Conservation (phyloP, 1,140 invertebrate species). For the Hormaphis cornu region DNA sequence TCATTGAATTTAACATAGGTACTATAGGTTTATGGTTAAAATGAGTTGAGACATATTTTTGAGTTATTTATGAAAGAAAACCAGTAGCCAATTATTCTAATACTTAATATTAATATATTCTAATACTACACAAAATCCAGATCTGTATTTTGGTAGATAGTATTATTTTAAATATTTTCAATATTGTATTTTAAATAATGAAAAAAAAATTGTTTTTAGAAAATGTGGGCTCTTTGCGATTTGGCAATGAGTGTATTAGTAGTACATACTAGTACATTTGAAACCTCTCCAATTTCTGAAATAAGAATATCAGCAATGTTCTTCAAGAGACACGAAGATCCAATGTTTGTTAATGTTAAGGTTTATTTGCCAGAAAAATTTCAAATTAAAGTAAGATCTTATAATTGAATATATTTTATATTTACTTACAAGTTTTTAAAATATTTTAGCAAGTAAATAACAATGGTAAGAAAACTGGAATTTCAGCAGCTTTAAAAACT, state of each 20-base stretch:
- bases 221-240: conserved; percentile 93
- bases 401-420: background rate
- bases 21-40: too few relatives aligned
- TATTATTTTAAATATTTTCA: too few relatives aligned
- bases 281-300: conserved; percentile 76
- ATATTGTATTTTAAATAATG: too few relatives aligned
- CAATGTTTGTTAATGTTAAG: conserved; percentile 55
- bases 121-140: too few relatives aligned
- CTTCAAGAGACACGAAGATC: conserved; percentile 62
- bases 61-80: too few relatives aligned
- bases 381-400: conserved; percentile 35
- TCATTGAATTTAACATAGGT: too few relatives aligned
- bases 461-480: conserved; percentile 20
- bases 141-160: too few relatives aligned
- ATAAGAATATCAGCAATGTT: conserved; percentile 77
- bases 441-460: conserved; percentile 29
- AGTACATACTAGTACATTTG: conserved; percentile 75
- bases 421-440: background rate
- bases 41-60: too few relatives aligned
- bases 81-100: too few relatives aligned
- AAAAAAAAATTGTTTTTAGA: conserved; percentile 51
- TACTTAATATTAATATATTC: too few relatives aligned
- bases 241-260: conserved; percentile 80
- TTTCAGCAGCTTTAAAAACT: conserved; percentile 12
- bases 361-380: conserved; percentile 47